Percentiles rank a stretch among this genome's conserved stretches.
Conservation (phyloP, 2,797 vertebrate genomes). For the Sciurus carolinensis region DNA sequence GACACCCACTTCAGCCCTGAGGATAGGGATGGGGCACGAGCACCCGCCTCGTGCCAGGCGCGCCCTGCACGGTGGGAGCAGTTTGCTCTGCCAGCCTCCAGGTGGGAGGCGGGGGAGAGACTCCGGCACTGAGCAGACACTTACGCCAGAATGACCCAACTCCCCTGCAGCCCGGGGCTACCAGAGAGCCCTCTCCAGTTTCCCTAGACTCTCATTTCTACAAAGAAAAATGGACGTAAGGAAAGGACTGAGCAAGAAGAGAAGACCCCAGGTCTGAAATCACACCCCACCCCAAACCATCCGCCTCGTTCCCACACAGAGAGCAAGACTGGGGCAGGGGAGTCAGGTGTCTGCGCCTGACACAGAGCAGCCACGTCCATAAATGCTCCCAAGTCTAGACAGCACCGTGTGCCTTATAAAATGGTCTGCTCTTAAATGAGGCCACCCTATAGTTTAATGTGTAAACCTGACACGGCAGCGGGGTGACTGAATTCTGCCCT, state of each 20-base stretch:
- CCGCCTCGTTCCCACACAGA: background rate
- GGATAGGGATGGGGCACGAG: background rate
- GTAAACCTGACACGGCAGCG: background rate
- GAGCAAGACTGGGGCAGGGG: background rate
- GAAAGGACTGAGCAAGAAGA: background rate
- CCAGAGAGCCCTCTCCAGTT: background rate
- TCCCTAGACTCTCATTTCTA: background rate
- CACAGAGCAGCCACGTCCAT: background rate
- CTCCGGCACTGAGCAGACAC: background rate
- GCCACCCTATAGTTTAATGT: conserved; percentile 65
- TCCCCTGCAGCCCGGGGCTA: background rate
- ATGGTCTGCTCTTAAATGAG: conserved; percentile 54
- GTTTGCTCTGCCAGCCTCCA: background rate
- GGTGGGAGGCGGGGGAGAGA: background rate
- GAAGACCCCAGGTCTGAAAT: conserved; percentile 51
- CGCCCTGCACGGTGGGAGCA: background rate
- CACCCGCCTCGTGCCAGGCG: background rate
- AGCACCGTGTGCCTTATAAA: conserved; percentile 47
- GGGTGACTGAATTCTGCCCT: background rate
- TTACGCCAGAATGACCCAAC: background rate
- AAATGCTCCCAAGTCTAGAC: conserved; percentile 74
- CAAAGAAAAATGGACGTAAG: background rate
- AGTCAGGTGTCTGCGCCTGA: background rate
- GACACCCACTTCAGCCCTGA: background rate
- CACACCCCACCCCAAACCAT: background rate